These are phyloP conservation scores for Gryllus longicercus DNA, from an alignment of 2,888 invertebrate species.

Conservation along the genomic window DNA sequence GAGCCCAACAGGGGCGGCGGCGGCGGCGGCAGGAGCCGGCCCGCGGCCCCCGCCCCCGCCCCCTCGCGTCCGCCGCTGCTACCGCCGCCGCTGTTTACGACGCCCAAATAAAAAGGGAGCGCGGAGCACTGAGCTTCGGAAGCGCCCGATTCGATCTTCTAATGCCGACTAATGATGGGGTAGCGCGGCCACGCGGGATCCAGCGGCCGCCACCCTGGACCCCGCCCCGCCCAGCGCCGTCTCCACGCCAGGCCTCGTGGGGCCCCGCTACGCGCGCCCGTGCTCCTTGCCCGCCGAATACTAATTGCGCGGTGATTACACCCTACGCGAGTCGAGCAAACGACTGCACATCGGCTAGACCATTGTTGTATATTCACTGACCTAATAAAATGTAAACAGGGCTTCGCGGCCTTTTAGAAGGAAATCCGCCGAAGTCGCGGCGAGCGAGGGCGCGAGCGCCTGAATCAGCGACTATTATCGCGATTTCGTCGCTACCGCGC, in stretches of 20 bases:
- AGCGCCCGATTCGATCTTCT: conserved; percentile 21
- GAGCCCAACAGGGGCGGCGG: background rate
- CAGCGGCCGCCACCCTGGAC: background rate
- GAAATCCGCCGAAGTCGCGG: too few species aligned
- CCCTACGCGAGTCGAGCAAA: background rate
- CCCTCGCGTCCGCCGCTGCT: background rate
- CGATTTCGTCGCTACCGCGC: too few species aligned
- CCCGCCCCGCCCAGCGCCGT: background rate
- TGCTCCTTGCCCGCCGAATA: background rate
- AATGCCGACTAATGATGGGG: conserved; percentile 25
- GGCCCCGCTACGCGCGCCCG: too few species aligned
- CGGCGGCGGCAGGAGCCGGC: background rate
- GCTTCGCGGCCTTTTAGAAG: too few species aligned
- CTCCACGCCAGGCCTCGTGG: too few species aligned
- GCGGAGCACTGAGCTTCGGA: background rate
- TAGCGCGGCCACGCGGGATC: background rate
- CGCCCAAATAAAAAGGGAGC: background rate
- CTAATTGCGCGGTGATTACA: background rate
- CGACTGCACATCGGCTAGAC: background rate
- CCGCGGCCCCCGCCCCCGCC: background rate
- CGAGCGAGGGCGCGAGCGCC: too few species aligned
- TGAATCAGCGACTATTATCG: too few species aligned
- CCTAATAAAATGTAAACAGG: background rate
- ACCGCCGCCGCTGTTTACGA: background rate
- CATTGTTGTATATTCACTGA: background rate